Evolutionary conservation across 2,797 vertebrate species (phyloP).

Genomic region (Acropternis orthonyx): DNA sequence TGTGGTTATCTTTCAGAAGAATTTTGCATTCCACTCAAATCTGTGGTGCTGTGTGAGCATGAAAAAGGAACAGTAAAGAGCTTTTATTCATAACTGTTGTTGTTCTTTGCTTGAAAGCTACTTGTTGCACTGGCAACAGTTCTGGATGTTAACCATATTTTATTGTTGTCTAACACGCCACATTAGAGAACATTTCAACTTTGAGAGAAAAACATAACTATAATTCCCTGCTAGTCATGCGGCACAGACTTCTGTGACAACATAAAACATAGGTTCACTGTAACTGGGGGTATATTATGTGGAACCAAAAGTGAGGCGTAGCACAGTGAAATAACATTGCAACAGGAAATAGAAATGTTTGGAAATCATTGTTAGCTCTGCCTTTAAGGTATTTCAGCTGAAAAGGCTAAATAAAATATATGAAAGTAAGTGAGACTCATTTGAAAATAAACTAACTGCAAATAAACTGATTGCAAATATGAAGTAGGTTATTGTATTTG

Average conservation of each 20-base stretch:
- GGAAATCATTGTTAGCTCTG: not conserved
- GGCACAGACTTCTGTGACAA: conserved; percentile 24
- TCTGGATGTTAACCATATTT: conserved; percentile 54
- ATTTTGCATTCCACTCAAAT: not conserved
- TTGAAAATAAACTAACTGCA: not conserved
- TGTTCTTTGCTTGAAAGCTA: conserved; percentile 45
- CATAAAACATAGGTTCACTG: conserved; percentile 28
- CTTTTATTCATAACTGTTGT: conserved; percentile 1
- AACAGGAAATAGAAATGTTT: not conserved
- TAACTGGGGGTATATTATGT: not conserved
- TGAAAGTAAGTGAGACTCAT: not conserved
- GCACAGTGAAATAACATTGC: not conserved
- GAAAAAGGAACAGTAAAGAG: not conserved
- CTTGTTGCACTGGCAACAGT: conserved; percentile 26
- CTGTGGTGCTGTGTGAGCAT: not conserved
- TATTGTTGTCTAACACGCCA: conserved; percentile 16
- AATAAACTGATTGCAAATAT: not conserved
- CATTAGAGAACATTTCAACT: conserved; percentile 61
- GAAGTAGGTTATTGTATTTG: not conserved
- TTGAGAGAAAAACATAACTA: conserved; percentile 43
- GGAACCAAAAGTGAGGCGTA: conserved; percentile 22
- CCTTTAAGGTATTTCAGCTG: not conserved
- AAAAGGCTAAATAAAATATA: not conserved
- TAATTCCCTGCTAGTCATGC: conserved; percentile 48
- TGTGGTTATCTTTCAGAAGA: not conserved